Base-by-base conservation (phyloP, 2,888 invertebrate genomes). In the Drosophila demipolita region DNA sequence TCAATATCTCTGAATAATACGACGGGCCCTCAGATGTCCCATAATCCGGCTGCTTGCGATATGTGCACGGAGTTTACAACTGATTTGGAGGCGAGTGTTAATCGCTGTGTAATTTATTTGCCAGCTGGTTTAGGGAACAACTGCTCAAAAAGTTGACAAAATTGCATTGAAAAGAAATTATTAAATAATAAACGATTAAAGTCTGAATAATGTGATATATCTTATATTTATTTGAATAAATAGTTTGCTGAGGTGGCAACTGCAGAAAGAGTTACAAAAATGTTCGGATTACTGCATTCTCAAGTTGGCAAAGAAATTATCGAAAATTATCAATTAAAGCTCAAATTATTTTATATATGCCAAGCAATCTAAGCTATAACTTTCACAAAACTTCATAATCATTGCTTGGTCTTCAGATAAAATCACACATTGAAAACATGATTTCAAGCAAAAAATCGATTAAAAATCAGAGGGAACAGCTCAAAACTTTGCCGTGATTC, bases 1-100 rank as follows among this genome's bases (percentile, higher is more conserved):
- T 80, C 72, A 80, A 73, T 60, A 54, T 20, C 23, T 38, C 23
- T 38, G 35, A 55, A 67, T 57, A 29, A 26, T 23, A 32, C 9
- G 42, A 11, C 12, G 35, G 50, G 42, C 29, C 54, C 40, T 78
- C 42, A 80, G 68, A 78, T 75, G 66, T 78, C 66, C 68, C 69
- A 59, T 80, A 78, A 78, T 78, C 78, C 61, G 32, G 63, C 57
- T 9, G 45, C 2, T 52, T 53, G 59, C 29, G 23, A 3, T 17
- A 26, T 23, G 7, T 52, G 66, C 78, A 78, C 80, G 80, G 20
- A 66, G 35, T 20, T 9, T 0, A 15, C 11, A 0, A 15, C 6
- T 45, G 12, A 6, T n/a, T 20, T 38, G 5, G 12, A 23, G 8
- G n/a, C 6, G 6, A 20, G 26, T 50, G 17, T 20, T 49, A 33